These are phyloP conservation scores for Vultur gryphus DNA, from an alignment of 2,797 vertebrate species.

Conservation along the genomic window DNA sequence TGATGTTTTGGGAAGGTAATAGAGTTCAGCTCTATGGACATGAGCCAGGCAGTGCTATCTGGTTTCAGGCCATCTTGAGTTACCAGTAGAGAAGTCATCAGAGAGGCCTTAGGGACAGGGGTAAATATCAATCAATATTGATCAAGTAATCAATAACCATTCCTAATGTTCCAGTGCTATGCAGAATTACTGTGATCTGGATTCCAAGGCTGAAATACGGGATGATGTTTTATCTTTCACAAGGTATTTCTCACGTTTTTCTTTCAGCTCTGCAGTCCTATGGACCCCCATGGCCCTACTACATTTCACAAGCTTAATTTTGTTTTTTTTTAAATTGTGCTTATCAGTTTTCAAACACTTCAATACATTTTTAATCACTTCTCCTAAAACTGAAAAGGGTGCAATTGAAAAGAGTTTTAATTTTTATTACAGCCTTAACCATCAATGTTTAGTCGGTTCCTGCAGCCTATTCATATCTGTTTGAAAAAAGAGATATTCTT, in stretches of 20 bases:
- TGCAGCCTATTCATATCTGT: neutral
- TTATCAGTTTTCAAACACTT: neutral
- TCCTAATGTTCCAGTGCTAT: neutral
- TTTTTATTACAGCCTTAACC: neutral
- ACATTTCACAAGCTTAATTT: neutral
- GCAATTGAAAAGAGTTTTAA: neutral
- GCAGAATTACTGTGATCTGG: neutral
- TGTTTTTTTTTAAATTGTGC: neutral
- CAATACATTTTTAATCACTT: neutral
- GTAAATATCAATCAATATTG: neutral
- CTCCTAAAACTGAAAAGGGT: neutral
- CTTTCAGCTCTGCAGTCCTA: neutral
- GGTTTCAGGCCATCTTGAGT: neutral
- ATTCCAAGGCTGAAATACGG: neutral
- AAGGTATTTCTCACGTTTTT: neutral
- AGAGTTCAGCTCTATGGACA: neutral
- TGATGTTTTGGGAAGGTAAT: fast-evolving
- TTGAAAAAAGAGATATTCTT: neutral
- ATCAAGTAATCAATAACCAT: neutral
- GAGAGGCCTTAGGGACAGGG: neutral
- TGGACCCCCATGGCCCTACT: neutral
- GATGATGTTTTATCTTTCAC: neutral
- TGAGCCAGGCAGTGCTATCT: neutral
- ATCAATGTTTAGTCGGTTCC: neutral
- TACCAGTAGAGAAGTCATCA: neutral